Conservation (phyloP, 2,113 vertebrate genomes). For the Epinephelus moara region DNA sequence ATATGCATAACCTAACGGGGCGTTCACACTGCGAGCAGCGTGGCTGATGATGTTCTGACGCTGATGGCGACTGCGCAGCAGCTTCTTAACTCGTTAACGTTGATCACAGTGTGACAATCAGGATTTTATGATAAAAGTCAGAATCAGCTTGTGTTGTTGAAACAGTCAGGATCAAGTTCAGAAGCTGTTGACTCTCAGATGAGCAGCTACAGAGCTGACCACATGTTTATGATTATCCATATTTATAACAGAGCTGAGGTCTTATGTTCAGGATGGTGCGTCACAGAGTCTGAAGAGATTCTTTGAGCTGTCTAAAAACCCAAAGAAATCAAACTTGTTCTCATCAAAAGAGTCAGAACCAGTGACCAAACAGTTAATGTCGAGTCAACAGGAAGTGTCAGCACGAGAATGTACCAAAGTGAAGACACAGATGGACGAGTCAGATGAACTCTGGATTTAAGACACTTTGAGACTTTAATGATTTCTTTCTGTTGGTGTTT, state of each 20-base stretch:
- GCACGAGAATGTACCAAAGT: background rate
- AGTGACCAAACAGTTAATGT: too few species aligned
- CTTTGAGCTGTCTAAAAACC: background rate
- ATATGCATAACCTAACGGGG: constrained; percentile 65
- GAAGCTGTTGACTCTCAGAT: background rate
- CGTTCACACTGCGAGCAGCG: constrained; percentile 39
- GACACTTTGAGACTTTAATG: too few species aligned
- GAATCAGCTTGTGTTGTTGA: background rate
- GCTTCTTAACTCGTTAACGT: background rate
- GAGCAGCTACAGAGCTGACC: background rate
- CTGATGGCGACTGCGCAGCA: too few species aligned
- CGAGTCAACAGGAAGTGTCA: too few species aligned
- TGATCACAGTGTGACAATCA: background rate
- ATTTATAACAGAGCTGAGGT: too few species aligned
- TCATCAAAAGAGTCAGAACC: background rate
- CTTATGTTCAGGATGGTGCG: too few species aligned
- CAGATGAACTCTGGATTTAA: too few species aligned
- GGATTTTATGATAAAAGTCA: background rate
- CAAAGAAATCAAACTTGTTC: background rate
- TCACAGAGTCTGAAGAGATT: too few species aligned
- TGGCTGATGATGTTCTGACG: background rate
- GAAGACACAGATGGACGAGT: background rate
- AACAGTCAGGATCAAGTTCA: background rate
- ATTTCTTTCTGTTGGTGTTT: too few species aligned
- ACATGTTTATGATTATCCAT: background rate